A percentile compares a stretch with the other conserved stretches of the same genome.
Conservation (phyloP, 1,140 invertebrate species). For the Cherax destructor region DNA sequence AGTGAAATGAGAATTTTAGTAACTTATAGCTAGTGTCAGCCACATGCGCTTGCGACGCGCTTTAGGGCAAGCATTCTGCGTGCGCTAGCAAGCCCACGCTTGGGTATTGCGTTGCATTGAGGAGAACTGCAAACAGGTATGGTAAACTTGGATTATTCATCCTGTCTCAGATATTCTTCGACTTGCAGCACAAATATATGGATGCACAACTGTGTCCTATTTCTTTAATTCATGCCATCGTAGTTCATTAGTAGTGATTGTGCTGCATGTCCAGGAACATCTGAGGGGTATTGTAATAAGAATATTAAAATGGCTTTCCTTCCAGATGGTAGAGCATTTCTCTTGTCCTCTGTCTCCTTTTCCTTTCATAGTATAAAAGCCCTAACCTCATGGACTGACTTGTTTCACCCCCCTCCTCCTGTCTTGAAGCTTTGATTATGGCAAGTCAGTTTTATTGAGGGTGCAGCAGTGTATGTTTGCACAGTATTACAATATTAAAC, state of each 20-base stretch:
- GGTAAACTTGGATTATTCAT: slow-evolving; percentile 43
- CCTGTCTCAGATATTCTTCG: slow-evolving; percentile 71
- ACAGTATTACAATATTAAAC: too few species aligned
- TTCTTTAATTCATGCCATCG: slow-evolving; percentile 11
- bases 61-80: slow-evolving; percentile 47
- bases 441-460: slow-evolving; percentile 60
- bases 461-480: background rate
- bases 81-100: slow-evolving; percentile 67
- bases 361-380: background rate
- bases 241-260: slow-evolving; percentile 37
- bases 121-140: slow-evolving; percentile 58
- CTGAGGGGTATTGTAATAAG: slow-evolving; percentile 66
- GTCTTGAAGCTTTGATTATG: background rate
- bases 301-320: slow-evolving; percentile 71
- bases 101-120: slow-evolving; percentile 59
- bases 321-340: slow-evolving; percentile 72
- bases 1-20: slow-evolving; percentile 14
- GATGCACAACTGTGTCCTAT: background rate
- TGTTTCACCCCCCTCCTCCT: slow-evolving; percentile 1
- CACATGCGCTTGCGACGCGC: slow-evolving; percentile 71
- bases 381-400: slow-evolving; percentile 43
- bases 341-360: slow-evolving; percentile 69
- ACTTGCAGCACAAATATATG: slow-evolving; percentile 47
- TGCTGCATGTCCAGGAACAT: slow-evolving; percentile 68
- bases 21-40: slow-evolving; percentile 66